A percentile compares a stretch with the other conserved stretches of the same genome.
Conservation (phyloP, 1,140 invertebrate genomes). For the Camponotus vicinus region DNA sequence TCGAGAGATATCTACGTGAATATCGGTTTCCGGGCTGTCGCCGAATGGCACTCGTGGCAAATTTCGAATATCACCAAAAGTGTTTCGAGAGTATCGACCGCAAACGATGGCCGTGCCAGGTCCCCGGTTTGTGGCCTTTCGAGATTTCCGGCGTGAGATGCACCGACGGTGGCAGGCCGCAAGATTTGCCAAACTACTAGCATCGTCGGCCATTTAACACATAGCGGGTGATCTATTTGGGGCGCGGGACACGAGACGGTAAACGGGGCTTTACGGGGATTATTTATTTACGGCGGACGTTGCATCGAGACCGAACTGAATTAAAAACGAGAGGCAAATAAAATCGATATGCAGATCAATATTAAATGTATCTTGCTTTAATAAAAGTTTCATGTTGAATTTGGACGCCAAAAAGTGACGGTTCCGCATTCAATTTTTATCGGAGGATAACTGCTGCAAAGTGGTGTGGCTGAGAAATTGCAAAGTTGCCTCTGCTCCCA, state of each 20-base stretch:
- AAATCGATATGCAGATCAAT: slow-evolving; percentile 14
- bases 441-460: not conserved
- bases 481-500: not conserved
- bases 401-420: not conserved
- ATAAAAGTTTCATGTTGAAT: slow-evolving; percentile 5
- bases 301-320: not conserved
- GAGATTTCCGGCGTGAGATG: slow-evolving; percentile 44
- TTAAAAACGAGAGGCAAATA: not conserved
- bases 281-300: slow-evolving; percentile 19
- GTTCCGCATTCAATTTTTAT: slow-evolving; percentile 6
- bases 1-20: slow-evolving; percentile 18
- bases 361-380: not conserved
- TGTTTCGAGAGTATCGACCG: slow-evolving; percentile 38
- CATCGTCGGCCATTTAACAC: slow-evolving; percentile 21
- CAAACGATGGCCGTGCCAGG: slow-evolving; percentile 10
- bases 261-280: not conserved
- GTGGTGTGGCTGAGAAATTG: not conserved
- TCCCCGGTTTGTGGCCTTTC: slow-evolving; percentile 28
- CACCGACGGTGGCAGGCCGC: not conserved
- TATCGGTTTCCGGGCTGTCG: slow-evolving; percentile 34
- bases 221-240: slow-evolving; percentile 40
- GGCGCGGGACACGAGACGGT: too few relatives aligned
- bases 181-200: slow-evolving; percentile 54
- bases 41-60: slow-evolving; percentile 16
- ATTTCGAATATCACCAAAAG: slow-evolving; percentile 44